phyloP scores from a whole-genome alignment of 2,888 invertebrate species.

The Agrochola lota region DNA sequence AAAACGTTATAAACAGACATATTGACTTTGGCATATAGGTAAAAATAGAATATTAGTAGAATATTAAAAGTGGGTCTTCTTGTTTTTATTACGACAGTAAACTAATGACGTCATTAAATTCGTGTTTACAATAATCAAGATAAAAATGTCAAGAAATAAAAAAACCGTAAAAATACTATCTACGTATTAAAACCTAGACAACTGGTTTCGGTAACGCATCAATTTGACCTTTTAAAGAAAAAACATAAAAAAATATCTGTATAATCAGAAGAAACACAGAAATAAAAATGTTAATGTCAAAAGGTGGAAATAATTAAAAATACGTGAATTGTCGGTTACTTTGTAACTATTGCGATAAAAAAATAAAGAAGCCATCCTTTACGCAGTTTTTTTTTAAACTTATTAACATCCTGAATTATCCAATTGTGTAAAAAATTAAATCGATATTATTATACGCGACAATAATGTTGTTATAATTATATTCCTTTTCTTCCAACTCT shows the following conservation, averaged over 20 bases:
- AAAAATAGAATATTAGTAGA: neutral
- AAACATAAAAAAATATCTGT: neutral
- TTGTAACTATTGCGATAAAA: neutral
- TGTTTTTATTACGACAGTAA: neutral
- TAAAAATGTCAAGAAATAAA: neutral
- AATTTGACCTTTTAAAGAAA: slow-evolving; percentile 47
- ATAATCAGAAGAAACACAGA: slow-evolving; percentile 2
- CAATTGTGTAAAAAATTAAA: neutral
- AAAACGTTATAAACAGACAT: neutral
- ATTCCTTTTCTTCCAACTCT: neutral
- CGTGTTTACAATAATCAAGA: slow-evolving; percentile 1
- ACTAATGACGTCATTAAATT: neutral
- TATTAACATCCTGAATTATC: neutral
- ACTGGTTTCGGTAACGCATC: slow-evolving; percentile 35
- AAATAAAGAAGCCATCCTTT: neutral
- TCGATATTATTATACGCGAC: neutral
- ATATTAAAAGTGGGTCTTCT: neutral
- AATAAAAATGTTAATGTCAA: slow-evolving; percentile 7
- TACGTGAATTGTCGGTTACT: neutral
- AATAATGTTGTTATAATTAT: neutral
- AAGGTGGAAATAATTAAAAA: neutral
- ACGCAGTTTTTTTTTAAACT: neutral
- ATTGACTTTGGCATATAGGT: too few species aligned
- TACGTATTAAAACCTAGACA: slow-evolving; percentile 11
- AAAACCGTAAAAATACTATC: neutral